Conservation (phyloP, 2,113 vertebrate genomes). For the Pelecanus crispus region DNA sequence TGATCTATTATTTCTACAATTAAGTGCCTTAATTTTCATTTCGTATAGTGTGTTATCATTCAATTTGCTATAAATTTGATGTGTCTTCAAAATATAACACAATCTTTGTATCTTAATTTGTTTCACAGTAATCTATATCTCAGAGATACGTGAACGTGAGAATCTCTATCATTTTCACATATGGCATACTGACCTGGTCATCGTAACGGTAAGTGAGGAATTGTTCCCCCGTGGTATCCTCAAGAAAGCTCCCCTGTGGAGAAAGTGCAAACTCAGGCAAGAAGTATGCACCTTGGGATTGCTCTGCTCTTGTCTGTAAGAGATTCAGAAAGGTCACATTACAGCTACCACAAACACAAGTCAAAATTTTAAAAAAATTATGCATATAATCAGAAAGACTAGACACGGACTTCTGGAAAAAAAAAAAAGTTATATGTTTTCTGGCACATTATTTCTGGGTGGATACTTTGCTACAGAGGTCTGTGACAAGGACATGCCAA, state of each 20-base stretch:
- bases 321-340: conserved; percentile 31
- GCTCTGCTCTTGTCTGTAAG: conserved; percentile 75
- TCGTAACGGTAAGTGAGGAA: conserved; percentile 88
- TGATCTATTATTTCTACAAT: neutral
- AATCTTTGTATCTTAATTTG: neutral
- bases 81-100: neutral
- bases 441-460: neutral
- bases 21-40: neutral
- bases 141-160: neutral
- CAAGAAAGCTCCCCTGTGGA: conserved; percentile 92
- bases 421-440: neutral
- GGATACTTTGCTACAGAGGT: neutral
- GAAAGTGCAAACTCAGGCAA: conserved; percentile 91
- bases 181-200: conserved; percentile 81
- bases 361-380: neutral
- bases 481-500: neutral
- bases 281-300: conserved; percentile 85
- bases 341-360: neutral
- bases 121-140: neutral
- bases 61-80: neutral
- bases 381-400: neutral
- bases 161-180: neutral
- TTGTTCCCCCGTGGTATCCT: conserved; percentile 88
- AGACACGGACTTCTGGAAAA: neutral
- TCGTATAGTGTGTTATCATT: accelerated